phyloP scores from a whole-genome alignment of 2,113 vertebrate species.

The Pogona vitticeps region DNA sequence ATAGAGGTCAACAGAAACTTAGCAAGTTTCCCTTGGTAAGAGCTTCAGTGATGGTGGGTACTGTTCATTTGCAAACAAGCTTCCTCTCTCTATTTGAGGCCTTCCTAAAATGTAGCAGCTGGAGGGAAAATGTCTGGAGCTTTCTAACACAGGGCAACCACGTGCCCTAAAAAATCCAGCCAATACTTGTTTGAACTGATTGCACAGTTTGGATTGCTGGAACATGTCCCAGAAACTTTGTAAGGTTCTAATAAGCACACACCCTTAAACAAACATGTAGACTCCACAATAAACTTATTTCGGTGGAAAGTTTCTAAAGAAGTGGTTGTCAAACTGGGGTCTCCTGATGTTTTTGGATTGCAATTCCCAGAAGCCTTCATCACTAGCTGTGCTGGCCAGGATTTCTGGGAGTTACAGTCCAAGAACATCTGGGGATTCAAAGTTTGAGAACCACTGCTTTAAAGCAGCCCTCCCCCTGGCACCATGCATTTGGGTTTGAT shows the following conservation, averaged over 20 bases:
- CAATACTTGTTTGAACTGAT: background rate
- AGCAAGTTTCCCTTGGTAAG: background rate
- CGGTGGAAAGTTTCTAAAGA: background rate
- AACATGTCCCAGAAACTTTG: background rate
- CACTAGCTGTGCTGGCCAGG: too few species aligned
- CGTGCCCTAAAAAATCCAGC: too few species aligned
- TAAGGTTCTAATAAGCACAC: too few species aligned
- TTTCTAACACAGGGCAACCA: background rate
- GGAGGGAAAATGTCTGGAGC: too few species aligned
- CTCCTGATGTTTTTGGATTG: too few species aligned
- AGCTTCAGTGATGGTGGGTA: background rate
- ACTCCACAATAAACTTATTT: background rate
- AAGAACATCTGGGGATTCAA: too few species aligned
- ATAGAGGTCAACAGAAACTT: background rate
- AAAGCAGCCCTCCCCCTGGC: background rate
- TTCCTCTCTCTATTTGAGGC: background rate
- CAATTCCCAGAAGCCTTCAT: too few species aligned
- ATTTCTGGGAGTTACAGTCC: too few species aligned
- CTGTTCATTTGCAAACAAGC: background rate
- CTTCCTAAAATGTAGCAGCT: background rate
- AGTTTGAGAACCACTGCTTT: too few species aligned
- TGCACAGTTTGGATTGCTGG: background rate
- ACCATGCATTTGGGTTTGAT: background rate
- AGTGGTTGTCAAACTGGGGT: too few species aligned
- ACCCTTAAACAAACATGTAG: background rate